Base-by-base conservation (phyloP, 2,888 invertebrate species). In the Octodonta nipae region DNA sequence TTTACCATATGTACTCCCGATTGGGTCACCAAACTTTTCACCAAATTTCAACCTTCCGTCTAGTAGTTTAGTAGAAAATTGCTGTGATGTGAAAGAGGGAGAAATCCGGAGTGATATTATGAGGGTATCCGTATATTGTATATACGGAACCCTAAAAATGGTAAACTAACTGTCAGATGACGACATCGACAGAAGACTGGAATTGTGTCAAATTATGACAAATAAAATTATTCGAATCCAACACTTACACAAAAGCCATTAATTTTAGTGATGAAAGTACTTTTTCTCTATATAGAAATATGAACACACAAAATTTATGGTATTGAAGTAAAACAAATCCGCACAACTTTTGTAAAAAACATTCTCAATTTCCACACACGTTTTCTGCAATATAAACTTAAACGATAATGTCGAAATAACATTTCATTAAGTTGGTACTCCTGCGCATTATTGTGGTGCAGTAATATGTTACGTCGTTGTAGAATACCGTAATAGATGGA, bases 401-500 rank as follows among this genome's bases (percentile, higher is more conserved):
- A 20, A 6, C n/a, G n/a, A n/a, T 7, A 7, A n/a, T 20, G 6
- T 7, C 20, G n/a, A 20, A 20, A 20, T n/a, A 20, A 20, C 6
- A 20, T 20, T 20, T n/a, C 20, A 20, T 20, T 6, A 20, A 20
- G n/a, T 20, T 20, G 20, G n/a, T 20, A 20, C 6, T 20, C n/a
- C 20, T n/a, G 20, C 6, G 6, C 7, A 20, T 7, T 20, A 6
- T 20, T 20, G 20, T 20, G 20, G 20, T 20, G 20, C 20, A 20
- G 20, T 20, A 20, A 20, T 6, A 20, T n/a, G 6, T 20, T 20
- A 20, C 20, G 6, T 20, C 7, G 20, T 7, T 20, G 20, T 7
- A n/a, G n/a, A 20, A n/a, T 20, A 20, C n/a, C 20, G 20, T 20
- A n/a, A n/a, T 20, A 20, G 20, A 20, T 20, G 20, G 20, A 20